These are phyloP conservation scores for Mesoclemmys tuberculata DNA, from an alignment of 2,113 vertebrate species.

Conservation along the genomic window DNA sequence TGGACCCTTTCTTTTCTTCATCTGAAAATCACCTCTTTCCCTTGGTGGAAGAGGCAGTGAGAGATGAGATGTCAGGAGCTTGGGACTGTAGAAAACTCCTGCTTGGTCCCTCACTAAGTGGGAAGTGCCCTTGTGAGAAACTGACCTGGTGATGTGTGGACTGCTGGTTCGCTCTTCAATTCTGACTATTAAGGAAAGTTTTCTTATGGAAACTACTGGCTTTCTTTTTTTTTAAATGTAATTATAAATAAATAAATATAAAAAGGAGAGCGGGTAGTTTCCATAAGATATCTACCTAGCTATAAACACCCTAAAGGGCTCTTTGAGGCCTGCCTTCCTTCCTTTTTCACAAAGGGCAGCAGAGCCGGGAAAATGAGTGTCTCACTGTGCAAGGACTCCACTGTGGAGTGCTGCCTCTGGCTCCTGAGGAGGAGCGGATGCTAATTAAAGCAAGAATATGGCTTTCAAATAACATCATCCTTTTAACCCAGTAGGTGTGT, in stretches of 20 bases:
- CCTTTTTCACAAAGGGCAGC: background rate
- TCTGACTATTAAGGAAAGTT: background rate
- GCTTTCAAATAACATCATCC: background rate
- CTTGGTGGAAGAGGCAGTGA: background rate
- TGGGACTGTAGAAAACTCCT: too few relatives aligned
- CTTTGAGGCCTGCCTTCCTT: too few relatives aligned
- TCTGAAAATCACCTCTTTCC: background rate
- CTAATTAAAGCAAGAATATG: background rate
- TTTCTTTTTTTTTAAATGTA: too few relatives aligned
- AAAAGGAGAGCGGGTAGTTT: too few relatives aligned
- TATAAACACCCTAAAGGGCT: too few relatives aligned
- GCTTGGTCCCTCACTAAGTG: background rate
- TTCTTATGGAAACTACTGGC: background rate
- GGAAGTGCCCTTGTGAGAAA: background rate
- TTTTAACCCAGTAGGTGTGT: background rate
- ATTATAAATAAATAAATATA: too few relatives aligned
- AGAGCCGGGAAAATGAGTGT: background rate
- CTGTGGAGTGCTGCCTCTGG: background rate
- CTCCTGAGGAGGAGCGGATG: background rate
- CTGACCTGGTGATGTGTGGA: too few relatives aligned
- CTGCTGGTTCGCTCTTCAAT: background rate
- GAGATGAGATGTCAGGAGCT: background rate
- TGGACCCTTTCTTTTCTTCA: background rate
- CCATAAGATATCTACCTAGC: too few relatives aligned
- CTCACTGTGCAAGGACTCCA: background rate